Conservation (phyloP, 2,797 vertebrate genomes). For the Diglossa cyanea region DNA sequence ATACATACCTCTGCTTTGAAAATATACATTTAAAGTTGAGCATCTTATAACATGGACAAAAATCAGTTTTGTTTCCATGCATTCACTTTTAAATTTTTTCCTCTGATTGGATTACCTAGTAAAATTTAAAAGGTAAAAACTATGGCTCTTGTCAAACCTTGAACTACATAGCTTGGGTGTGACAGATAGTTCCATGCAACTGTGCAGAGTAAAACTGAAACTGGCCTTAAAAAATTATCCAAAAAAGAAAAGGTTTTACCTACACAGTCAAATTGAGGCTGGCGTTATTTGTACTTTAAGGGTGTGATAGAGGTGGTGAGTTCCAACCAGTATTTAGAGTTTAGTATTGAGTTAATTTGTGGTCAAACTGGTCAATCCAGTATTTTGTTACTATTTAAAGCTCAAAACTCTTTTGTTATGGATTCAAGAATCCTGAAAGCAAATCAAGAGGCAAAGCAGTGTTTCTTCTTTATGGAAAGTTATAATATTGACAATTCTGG, state of each 20-base stretch:
- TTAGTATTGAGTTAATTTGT: neutral
- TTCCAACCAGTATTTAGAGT: neutral
- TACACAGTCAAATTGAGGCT: neutral
- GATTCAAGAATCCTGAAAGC: neutral
- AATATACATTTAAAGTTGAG: neutral
- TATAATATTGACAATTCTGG: neutral
- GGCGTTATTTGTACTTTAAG: neutral
- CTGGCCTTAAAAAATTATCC: neutral
- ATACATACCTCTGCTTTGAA: neutral
- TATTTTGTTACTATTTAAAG: constrained; percentile 5
- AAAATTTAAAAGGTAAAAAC: neutral
- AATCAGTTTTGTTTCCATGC: neutral
- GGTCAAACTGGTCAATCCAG: neutral
- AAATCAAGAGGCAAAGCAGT: neutral
- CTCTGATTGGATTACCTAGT: neutral
- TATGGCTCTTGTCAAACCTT: neutral
- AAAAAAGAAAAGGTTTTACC: neutral
- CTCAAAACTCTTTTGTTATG: neutral
- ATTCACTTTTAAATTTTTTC: neutral
- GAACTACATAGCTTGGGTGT: neutral
- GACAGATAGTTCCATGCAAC: neutral
- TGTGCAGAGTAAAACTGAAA: neutral
- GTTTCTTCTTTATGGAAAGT: neutral
- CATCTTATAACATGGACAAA: neutral
- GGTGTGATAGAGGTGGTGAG: neutral